Evolutionary conservation across 2,113 vertebrate species (phyloP), one percentile per base, ranked within the genome.

Genomic region (Xiphophorus couchianus): DNA sequence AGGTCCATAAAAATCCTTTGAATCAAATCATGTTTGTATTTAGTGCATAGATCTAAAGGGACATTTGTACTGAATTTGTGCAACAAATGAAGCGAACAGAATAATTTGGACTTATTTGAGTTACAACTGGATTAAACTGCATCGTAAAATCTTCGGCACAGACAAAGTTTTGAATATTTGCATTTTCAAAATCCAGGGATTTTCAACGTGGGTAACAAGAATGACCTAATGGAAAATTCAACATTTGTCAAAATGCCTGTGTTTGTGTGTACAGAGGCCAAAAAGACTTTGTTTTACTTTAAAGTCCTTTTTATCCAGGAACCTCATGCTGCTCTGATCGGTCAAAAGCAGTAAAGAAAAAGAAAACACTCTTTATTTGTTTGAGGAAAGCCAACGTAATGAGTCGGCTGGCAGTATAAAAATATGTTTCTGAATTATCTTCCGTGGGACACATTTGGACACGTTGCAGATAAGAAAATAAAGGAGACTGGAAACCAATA

Each of bases 301-400:
- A 58, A 58, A 48, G 44, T 17, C 44, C 44, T 58, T 58, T 9
- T 54, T 58, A n/a, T 37, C 35, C 51, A 10, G 51, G n/a, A 58
- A 58, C 51, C 51, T 58, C 51, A 58, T 19, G 29, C 65, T 66
- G n/a, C n/a, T 66, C 37, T 42, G 35, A 42, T 66, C n/a, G n/a
- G 37, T 28, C 19, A 66, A 39, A 42, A 28, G n/a, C 35, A 28
- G 65, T 6, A 67, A 42, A 14, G 27, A 39, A 42, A 67, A 42
- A n/a, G 19, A n/a, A 65, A 22, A 22, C 33, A 19, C 31, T 28
- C 14, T 39, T 67, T 27, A 7, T 44, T 25, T 42, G 37, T 44
- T 44, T 44, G 66, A 67, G 39, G 37, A 27, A 28, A 17, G 27
- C 14, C n/a, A 9, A 42, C 28, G n/a, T 42, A 58, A 58, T 58